A percentile compares a stretch with the other conserved stretches of the same genome.
These are phyloP conservation scores for Paralichthys olivaceus DNA, from an alignment of 2,113 vertebrate genomes.

Conservation along the genomic window DNA sequence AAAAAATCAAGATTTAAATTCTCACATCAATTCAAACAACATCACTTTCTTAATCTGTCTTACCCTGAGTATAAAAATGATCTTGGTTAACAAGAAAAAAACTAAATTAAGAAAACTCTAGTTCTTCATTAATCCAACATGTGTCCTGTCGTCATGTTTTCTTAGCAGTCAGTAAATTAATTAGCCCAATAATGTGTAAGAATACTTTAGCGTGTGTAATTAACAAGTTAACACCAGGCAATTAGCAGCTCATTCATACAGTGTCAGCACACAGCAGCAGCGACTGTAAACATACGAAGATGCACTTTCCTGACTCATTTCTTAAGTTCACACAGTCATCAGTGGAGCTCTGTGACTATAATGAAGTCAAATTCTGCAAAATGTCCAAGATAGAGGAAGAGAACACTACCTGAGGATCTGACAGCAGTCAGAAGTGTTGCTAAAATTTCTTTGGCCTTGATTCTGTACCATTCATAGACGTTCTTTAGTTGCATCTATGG, in stretches of 20 bases:
- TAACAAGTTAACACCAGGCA: conserved; percentile 67
- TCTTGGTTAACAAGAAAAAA: conserved; percentile 12
- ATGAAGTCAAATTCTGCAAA: background rate
- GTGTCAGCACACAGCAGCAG: conserved; percentile 6
- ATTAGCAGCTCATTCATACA: conserved; percentile 62
- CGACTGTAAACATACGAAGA: conserved; percentile 34
- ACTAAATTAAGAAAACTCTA: background rate
- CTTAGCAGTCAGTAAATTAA: conserved; percentile 45
- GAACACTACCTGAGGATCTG: too few relatives aligned
- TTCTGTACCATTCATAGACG: too few relatives aligned
- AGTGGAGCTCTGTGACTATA: background rate
- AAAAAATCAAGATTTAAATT: background rate
- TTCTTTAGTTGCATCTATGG: too few relatives aligned
- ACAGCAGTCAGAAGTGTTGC: too few relatives aligned
- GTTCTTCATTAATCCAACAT: conserved; percentile 29
- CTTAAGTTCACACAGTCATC: conserved; percentile 5
- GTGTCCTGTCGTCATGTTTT: conserved; percentile 43
- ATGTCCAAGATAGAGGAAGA: background rate
- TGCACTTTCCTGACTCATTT: background rate
- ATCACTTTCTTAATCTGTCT: background rate
- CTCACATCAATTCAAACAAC: conserved; percentile 4
- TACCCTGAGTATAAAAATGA: background rate
- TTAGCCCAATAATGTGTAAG: conserved; percentile 57
- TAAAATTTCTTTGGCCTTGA: too few relatives aligned
- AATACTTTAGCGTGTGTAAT: conserved; percentile 60